Conservation (phyloP, 2,888 invertebrate genomes). For the Colletes collaris region DNA sequence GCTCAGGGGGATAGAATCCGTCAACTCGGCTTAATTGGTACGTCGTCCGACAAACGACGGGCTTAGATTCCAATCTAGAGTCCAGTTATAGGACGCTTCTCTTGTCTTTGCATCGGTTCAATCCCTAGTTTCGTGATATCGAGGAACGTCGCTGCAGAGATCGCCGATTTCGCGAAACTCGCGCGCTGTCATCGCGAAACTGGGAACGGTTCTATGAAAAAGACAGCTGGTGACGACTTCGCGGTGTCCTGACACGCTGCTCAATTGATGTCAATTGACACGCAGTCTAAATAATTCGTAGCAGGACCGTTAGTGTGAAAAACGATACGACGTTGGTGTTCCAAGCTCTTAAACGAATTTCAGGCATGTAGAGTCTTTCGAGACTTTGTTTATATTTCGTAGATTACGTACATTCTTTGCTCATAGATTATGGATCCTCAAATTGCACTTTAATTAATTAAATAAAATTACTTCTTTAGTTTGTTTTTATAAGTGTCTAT, state of each 20-base stretch:
- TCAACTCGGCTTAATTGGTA: background rate
- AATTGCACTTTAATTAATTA: no score
- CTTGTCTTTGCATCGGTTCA: background rate
- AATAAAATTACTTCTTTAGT: no score
- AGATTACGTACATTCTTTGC: no score
- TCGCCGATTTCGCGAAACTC: constrained; percentile 7
- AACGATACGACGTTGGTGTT: constrained; percentile 16
- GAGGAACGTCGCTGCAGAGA: background rate
- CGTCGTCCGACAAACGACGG: background rate
- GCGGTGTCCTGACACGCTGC: constrained; percentile 51
- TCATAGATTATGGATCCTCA: no score
- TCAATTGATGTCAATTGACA: constrained; percentile 80
- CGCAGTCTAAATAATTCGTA: constrained; percentile 76
- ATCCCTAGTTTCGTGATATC: background rate
- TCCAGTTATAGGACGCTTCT: background rate
- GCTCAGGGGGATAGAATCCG: background rate
- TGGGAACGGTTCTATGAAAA: constrained; percentile 40
- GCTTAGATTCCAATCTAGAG: background rate
- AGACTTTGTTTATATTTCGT: no score
- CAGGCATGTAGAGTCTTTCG: no score
- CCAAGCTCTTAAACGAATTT: constrained; percentile 18
- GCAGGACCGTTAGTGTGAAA: constrained; percentile 43
- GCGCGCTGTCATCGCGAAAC: constrained; percentile 23
- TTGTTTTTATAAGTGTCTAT: no score
- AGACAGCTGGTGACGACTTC: constrained; percentile 42